phyloP scores from a whole-genome alignment of 2,797 vertebrate species.

The Sebastes dallii region DNA sequence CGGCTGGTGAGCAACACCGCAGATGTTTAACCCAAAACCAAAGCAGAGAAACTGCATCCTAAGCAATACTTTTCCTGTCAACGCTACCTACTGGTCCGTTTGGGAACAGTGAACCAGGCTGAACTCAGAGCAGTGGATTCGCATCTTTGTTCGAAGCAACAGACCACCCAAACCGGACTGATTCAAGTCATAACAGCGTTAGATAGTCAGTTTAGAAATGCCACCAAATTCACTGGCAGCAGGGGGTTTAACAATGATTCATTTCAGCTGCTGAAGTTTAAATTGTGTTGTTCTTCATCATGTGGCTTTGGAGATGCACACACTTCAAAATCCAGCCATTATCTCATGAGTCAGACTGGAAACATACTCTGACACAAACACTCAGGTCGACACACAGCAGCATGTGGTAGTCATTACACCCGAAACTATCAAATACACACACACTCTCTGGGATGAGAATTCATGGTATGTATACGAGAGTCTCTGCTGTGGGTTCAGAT shows the following conservation, averaged over 20 bases:
- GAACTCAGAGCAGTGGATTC: background rate
- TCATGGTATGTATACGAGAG: slow-evolving; percentile 8
- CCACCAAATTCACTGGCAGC: background rate
- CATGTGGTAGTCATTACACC: slow-evolving; percentile 51
- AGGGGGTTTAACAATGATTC: background rate
- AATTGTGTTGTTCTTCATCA: slow-evolving; percentile 18
- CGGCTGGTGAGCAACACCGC: slow-evolving; percentile 5
- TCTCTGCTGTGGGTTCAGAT: slow-evolving; percentile 3
- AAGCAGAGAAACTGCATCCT: slow-evolving; percentile 22
- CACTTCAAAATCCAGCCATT: slow-evolving; percentile 7
- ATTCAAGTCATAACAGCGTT: background rate
- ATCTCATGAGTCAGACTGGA: slow-evolving; percentile 36
- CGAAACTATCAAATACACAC: background rate
- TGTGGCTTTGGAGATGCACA: slow-evolving; percentile 35
- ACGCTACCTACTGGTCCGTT: background rate
- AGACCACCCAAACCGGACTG: slow-evolving; percentile 28
- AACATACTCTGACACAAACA: slow-evolving; percentile 31
- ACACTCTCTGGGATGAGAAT: slow-evolving; percentile 18
- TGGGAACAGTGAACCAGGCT: slow-evolving; percentile 1
- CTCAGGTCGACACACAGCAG: slow-evolving; percentile 23
- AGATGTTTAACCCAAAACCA: slow-evolving; percentile 37
- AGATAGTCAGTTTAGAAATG: background rate
- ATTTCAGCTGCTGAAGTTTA: background rate
- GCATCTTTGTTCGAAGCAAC: background rate
- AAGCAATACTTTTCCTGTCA: slow-evolving; percentile 36